phyloP scores from a whole-genome alignment of 2,888 invertebrate genomes.

The Rhingia rostrata region DNA sequence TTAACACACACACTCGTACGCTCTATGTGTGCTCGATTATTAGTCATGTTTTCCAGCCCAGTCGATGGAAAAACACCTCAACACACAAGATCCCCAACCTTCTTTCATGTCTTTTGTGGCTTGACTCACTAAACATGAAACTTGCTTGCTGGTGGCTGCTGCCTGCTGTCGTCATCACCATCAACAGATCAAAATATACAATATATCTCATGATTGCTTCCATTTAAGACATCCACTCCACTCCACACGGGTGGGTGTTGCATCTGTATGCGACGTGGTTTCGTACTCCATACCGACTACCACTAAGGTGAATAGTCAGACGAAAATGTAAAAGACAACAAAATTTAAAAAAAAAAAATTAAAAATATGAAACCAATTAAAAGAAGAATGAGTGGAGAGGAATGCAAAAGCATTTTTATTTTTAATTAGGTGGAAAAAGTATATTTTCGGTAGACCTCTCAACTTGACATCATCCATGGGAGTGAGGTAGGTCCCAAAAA shows the following conservation, averaged over 20 bases:
- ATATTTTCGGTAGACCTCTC: conserved; percentile 25
- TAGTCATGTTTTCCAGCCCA: conserved; percentile 18
- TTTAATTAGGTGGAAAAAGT: background rate
- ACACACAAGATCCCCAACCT: conserved; percentile 18
- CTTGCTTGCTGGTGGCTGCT: conserved; percentile 37
- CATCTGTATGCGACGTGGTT: conserved; percentile 30
- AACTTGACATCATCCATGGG: conserved; percentile 37
- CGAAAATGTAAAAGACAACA: background rate
- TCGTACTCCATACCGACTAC: background rate
- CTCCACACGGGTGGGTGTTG: conserved; percentile 46
- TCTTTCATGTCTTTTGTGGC: background rate
- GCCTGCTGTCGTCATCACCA: background rate
- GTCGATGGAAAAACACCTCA: conserved; percentile 24
- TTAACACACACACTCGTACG: background rate
- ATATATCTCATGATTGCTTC: conserved; percentile 34
- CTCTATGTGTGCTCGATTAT: background rate
- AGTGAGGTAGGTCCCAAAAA: conserved; percentile 2
- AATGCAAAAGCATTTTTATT: conserved; percentile 9
- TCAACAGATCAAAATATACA: conserved; percentile 18
- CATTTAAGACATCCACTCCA: conserved; percentile 39
- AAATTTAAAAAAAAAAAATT: background rate
- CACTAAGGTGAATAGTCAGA: conserved; percentile 26
- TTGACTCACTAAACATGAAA: conserved; percentile 52
- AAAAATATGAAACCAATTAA: conserved; percentile 14
- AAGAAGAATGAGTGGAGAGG: conserved; percentile 6